Evolutionary conservation across 2,797 vertebrate genomes (phyloP), one percentile per base, ranked within the genome.

Genomic region (Podargus strigoides): DNA sequence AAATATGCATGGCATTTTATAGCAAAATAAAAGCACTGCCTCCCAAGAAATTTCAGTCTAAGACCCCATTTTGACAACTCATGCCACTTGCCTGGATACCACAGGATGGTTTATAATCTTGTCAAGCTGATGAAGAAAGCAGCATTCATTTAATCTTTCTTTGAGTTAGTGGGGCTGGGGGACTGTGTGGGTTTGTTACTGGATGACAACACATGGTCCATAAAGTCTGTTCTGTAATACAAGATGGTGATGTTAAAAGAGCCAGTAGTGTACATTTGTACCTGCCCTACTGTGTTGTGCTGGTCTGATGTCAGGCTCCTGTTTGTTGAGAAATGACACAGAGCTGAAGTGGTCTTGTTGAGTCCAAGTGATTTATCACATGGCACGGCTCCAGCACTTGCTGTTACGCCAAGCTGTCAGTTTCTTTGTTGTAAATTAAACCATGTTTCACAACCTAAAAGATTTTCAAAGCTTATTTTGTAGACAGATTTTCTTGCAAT

Each of bases 371-470:
- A 95, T 90, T 94, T 93, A 81, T 95, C 82, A 87, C 86, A 60
- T 69, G 90, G 90, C 85, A 39, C 3, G 0, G 11, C 0, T 44
- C 90, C 86, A 94, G 79, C 67, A 39, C 62, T 82, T 64, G 60
- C 63, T 70, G 56, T 95, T 89, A 59, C 80, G 86, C 90, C 70
- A 60, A 77, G 76, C 81, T 90, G 87, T 87, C 91, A 86, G 36
- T 81, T 95, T 85, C 81, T 89, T 84, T 78, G 60, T 37, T 89
- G 92, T 92, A 93, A 97, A 94, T 90, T 95, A 87, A 77, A 91
- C 76, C 70, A 81, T 0, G 2, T 89, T 95, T 94, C 88, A 72
- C 52, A 93, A 64, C 69, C 49, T 83, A 30, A 84, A 90, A 88
- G 46, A 83, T 82, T 87, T 85, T 73, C 34, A 56, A 67, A 79